Evolutionary conservation across 2,797 vertebrate genomes (phyloP).

Genomic region (Anguilla obscura): DNA sequence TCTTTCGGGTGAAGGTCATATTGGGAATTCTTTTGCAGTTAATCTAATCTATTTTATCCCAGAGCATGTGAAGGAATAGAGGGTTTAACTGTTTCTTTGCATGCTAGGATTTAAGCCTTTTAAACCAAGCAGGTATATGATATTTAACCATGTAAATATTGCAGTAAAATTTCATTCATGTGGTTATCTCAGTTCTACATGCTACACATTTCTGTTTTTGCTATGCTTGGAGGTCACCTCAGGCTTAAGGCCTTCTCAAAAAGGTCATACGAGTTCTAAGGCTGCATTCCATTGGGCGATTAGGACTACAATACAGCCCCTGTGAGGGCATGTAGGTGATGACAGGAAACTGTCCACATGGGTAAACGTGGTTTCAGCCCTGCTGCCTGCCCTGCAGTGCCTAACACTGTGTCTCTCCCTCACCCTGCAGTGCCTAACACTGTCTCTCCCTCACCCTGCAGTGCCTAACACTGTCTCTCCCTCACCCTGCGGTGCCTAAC

Average conservation of each 20-base stretch:
- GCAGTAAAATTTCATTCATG: not conserved
- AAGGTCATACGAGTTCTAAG: not conserved
- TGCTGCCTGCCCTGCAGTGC: not conserved
- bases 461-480: too few relatives aligned
- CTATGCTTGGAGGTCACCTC: not conserved
- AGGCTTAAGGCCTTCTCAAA: not conserved
- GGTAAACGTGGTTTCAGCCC: not conserved
- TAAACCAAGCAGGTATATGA: not conserved
- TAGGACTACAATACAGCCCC: not conserved
- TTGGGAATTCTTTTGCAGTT: not conserved
- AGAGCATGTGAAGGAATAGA: not conserved
- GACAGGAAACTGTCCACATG: not conserved
- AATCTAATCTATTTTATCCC: not conserved
- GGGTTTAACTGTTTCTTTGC: not conserved
- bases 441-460: too few relatives aligned
- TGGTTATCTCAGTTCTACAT: not conserved
- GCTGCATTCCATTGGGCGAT: not conserved
- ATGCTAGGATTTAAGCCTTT: not conserved
- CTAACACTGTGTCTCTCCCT: not conserved
- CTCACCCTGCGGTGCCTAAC: too few relatives aligned
- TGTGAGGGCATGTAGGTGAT: not conserved
- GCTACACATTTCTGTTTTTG: not conserved
- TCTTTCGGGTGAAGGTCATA: not conserved
- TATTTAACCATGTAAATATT: not conserved
- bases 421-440: conserved; percentile 60